Conservation (phyloP, 2,888 invertebrate genomes). For the Beris chalybata region DNA sequence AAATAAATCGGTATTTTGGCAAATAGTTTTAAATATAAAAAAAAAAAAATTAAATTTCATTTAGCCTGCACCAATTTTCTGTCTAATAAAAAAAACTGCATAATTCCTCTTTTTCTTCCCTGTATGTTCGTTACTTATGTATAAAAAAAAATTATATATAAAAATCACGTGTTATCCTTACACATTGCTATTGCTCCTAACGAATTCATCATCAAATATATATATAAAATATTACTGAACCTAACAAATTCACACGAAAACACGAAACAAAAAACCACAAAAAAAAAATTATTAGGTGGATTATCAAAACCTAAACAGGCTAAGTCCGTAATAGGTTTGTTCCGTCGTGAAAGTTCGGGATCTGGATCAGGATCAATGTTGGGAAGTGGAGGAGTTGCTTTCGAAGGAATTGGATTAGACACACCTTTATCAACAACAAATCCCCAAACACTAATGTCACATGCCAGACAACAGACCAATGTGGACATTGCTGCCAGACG, state of each 20-base stretch:
- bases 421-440: slow-evolving; percentile 41
- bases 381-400: slow-evolving; percentile 51
- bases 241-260: slow-evolving; percentile 25
- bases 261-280: slow-evolving; percentile 15
- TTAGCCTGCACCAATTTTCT: slow-evolving; percentile 16
- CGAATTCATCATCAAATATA: slow-evolving; percentile 24
- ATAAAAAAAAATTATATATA: slow-evolving; percentile 14
- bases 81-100: slow-evolving; percentile 12
- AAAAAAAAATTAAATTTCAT: background rate
- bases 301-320: slow-evolving; percentile 83
- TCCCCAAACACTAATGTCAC: slow-evolving; percentile 59
- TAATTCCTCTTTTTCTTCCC: slow-evolving; percentile 31
- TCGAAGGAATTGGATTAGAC: slow-evolving; percentile 59
- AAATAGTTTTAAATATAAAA: background rate
- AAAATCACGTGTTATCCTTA: slow-evolving; percentile 23
- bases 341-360: slow-evolving; percentile 79
- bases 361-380: slow-evolving; percentile 63
- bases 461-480: slow-evolving; percentile 64
- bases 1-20: slow-evolving; percentile 5
- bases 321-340: slow-evolving; percentile 86
- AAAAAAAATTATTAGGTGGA: slow-evolving; percentile 63
- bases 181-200: slow-evolving; percentile 30
- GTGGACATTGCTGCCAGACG: slow-evolving; percentile 69
- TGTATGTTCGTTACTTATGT: slow-evolving; percentile 28
- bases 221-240: slow-evolving; percentile 12